Base-by-base conservation (phyloP, 2,113 vertebrate species). In the Thalassarche chlororhynchos region DNA sequence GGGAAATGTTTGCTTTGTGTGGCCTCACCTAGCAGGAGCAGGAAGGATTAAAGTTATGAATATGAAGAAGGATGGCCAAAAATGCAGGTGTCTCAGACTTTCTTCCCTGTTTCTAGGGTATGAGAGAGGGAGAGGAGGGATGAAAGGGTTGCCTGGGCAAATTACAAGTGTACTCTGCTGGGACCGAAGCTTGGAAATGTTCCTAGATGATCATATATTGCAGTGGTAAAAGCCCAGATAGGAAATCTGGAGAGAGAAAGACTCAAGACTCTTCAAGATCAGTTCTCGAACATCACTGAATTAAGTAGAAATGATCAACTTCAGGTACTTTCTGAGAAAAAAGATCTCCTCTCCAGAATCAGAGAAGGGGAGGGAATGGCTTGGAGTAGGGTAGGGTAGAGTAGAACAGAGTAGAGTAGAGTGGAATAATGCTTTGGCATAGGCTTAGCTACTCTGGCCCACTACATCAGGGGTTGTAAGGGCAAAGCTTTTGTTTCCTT, bases 41-140 rank as follows among this genome's bases (percentile, higher is more conserved):
- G 74, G 70, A 90, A 87, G 77, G 68, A 94, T 95, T 96, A 81
- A 80, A 83, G 36, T 57, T 74, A 51, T 80, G 29, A 93, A 64
- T 92, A 66, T 78, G 71, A 94, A 84, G 75, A 86, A 94, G n/a
- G 46, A 60, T 60, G 51, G 51, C 62, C 78, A 80, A 77, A 95
- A 93, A 88, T 85, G 23, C 47, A 70, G 58, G 40, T 47, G 60
- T 42, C 55, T 93, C 31, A 84, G 76, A 77, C 20, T 77, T 90
- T 84, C 58, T 77, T 90, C 49, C 23, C 18, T 55, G 4, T 93
- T 94, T 84, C 68, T 89, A 38, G 60, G 64, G 84, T 92, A 87
- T 61, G 16, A 82, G 12, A 57, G 51, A 64, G 26, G 12, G 38
- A 84, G 64, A 65, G 42, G 38, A 46, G 14, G 40, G 28, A 93